phyloP scores from a whole-genome alignment of 2,888 invertebrate genomes.

The Gisinianus flammeolus region DNA sequence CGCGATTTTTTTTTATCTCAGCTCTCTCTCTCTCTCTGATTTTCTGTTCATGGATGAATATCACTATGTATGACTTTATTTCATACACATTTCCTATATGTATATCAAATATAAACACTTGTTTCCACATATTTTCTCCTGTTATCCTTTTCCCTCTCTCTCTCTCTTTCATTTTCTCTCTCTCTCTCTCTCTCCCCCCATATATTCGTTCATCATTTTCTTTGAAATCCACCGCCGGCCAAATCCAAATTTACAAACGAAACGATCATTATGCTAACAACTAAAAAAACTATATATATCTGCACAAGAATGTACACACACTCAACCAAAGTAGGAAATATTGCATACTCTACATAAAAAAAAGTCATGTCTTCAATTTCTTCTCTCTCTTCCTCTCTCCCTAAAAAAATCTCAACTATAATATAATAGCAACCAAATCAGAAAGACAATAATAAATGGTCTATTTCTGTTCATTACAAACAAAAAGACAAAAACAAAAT shows the following conservation, averaged over 20 bases:
- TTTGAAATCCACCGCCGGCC: conserved; percentile 5
- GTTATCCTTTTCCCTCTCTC: not conserved
- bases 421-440: too few species aligned
- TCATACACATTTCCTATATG: not conserved
- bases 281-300: not conserved
- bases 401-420: not conserved
- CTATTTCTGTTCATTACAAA: too few species aligned
- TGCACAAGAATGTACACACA: not conserved
- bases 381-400: not conserved
- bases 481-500: too few species aligned
- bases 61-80: not conserved
- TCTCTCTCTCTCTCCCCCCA: too few species aligned
- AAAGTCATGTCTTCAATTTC: not conserved
- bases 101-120: not conserved
- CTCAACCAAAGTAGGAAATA: too few species aligned
- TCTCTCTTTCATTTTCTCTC: not conserved
- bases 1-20: not conserved
- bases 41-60: not conserved
- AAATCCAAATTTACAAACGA: not conserved
- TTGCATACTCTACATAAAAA: not conserved
- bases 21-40: not conserved
- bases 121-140: not conserved
- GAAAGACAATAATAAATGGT: too few species aligned
- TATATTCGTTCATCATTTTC: too few species aligned
- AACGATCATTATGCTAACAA: not conserved